A percentile compares a stretch with the other conserved stretches of the same genome.
Conservation (phyloP, 2,888 invertebrate genomes). For the Hofmannophila pseudospretella region DNA sequence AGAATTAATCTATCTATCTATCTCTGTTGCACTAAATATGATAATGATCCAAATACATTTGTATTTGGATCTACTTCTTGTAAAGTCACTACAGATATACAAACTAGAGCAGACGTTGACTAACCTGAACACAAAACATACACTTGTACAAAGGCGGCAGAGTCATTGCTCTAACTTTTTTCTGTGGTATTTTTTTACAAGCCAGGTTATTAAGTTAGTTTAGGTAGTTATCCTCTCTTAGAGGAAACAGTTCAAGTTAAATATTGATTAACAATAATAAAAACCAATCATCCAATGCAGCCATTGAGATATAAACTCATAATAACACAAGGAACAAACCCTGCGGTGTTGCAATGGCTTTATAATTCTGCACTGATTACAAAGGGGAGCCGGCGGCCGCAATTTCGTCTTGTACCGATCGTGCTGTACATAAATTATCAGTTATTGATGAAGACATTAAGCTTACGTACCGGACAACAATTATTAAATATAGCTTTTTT, state of each 20-base stretch:
- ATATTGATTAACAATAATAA: conserved; percentile 12
- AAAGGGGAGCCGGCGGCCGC: conserved; percentile 81
- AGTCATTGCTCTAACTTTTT: no score
- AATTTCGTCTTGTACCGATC: conserved; percentile 76
- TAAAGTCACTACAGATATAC: no score
- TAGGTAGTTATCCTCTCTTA: no score
- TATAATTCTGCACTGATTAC: conserved; percentile 77
- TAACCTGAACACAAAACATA: conserved; percentile 15
- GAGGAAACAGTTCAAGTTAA: no score
- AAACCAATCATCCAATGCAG: conserved; percentile 19
- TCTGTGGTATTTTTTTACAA: no score
- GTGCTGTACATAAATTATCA: conserved; percentile 76
- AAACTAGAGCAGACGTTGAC: no score
- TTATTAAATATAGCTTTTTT: conserved; percentile 48
- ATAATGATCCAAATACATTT: no score
- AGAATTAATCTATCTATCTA: no score
- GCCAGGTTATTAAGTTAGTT: no score
- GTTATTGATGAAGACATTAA: conserved; percentile 79
- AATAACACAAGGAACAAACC: conserved; percentile 50
- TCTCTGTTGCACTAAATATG: no score
- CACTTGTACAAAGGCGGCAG: no score
- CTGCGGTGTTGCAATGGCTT: conserved; percentile 69
- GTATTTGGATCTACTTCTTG: no score
- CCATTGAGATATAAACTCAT: conserved; percentile 56
- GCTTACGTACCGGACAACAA: conserved; percentile 57